phyloP scores from a whole-genome alignment of 2,797 vertebrate genomes.

The Coreius guichenoti region DNA sequence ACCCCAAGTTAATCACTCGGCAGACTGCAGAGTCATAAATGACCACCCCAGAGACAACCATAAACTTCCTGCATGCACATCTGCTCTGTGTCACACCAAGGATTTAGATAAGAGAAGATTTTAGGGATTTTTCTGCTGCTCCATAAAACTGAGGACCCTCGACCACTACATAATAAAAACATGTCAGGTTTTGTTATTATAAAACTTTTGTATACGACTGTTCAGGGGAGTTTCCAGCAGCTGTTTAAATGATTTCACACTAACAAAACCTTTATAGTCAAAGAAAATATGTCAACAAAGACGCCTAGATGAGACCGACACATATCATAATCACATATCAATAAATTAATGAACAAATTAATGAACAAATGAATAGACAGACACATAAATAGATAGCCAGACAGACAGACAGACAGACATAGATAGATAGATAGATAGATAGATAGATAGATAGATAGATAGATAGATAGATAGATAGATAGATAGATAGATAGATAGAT shows the following conservation, averaged over 20 bases:
- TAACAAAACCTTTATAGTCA: constrained; percentile 44
- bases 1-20: not conserved
- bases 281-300: constrained; percentile 45
- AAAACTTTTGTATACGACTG: constrained; percentile 43
- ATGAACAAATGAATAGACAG: not conserved
- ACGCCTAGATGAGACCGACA: constrained; percentile 8
- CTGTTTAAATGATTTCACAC: constrained; percentile 52
- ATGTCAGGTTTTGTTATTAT: constrained; percentile 36
- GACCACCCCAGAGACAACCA: constrained; percentile 42
- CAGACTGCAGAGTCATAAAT: constrained; percentile 33
- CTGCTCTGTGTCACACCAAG: constrained; percentile 39
- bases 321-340: not conserved
- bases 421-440: not conserved
- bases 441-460: not conserved
- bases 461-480: not conserved
- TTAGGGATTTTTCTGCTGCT: constrained; percentile 3
- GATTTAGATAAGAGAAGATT: constrained; percentile 12
- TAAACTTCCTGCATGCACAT: constrained; percentile 40
- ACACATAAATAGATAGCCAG: not conserved
- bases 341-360: not conserved
- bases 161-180: constrained; percentile 33
- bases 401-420: not conserved
- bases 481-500: not conserved
- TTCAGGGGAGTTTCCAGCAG: constrained; percentile 1
- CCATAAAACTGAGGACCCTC: not conserved